phyloP scores from a whole-genome alignment of 1,140 invertebrate species.

The Luehdorfia chinensis region DNA sequence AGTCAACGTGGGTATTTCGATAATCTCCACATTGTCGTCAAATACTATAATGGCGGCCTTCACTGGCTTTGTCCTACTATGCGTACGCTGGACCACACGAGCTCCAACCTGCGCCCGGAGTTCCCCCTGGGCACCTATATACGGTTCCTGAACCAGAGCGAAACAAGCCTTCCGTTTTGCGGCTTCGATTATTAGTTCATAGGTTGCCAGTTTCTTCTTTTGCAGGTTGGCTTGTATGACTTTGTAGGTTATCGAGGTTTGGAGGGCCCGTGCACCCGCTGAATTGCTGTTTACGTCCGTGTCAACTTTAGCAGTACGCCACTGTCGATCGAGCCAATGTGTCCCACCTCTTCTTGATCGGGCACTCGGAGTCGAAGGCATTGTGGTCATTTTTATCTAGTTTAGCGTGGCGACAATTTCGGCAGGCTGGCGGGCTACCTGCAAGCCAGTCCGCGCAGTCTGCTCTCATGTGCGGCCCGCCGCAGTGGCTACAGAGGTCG shows the following conservation, averaged over 20 bases:
- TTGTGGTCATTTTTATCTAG: no score
- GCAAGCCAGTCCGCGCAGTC: no score
- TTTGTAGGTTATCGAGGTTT: no score
- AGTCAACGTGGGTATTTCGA: not conserved
- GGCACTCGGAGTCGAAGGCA: no score
- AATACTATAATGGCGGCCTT: constrained; percentile 17
- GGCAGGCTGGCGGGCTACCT: no score
- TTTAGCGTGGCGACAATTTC: no score
- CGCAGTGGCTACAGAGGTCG: constrained; percentile 7
- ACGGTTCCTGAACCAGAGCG: constrained; percentile 16
- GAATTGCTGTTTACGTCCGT: no score
- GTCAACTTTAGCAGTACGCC: no score
- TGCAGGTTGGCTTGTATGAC: not conserved
- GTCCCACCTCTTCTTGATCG: not conserved
- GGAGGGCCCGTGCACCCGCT: no score
- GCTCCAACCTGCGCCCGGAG: not conserved
- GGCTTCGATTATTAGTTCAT: not conserved
- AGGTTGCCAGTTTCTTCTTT: not conserved
- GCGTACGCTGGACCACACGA: not conserved
- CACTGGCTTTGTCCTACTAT: constrained; percentile 2
- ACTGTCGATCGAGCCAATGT: no score
- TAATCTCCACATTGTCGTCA: constrained; percentile 6
- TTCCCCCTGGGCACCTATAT: not conserved
- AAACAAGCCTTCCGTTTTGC: not conserved
- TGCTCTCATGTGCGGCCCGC: no score